A percentile compares a stretch with the other conserved stretches of the same genome.
These are phyloP conservation scores for Forficula auricularia DNA, from an alignment of 1,140 invertebrate genomes.

Conservation along the genomic window DNA sequence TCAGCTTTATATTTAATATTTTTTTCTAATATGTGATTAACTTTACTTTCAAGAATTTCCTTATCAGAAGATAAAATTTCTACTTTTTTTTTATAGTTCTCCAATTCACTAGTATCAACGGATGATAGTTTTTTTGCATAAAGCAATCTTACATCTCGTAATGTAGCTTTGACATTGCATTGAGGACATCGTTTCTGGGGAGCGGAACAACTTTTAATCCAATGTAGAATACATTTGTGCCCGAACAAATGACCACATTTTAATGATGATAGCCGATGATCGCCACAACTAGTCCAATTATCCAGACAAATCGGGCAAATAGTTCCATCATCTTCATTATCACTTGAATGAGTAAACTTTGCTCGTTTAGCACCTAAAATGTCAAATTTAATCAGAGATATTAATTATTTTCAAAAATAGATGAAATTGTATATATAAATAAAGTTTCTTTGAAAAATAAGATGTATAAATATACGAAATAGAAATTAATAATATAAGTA, in stretches of 20 bases:
- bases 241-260: conserved; percentile 87
- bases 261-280: conserved; percentile 61
- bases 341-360: conserved; percentile 4
- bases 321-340: conserved; percentile 36
- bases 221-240: conserved; percentile 59
- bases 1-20: conserved; percentile 14
- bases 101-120: conserved; percentile 45
- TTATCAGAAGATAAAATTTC: conserved; percentile 27
- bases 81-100: conserved; percentile 33
- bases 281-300: conserved; percentile 65
- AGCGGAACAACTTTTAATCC: conserved; percentile 37
- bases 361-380: too few relatives aligned
- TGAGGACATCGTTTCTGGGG: conserved; percentile 50
- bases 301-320: conserved; percentile 78
- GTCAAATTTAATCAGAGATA: too few relatives aligned
- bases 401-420: too few relatives aligned
- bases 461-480: too few relatives aligned
- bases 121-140: conserved; percentile 43
- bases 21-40: too few relatives aligned
- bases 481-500: too few relatives aligned
- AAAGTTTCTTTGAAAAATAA: too few relatives aligned
- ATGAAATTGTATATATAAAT: too few relatives aligned
- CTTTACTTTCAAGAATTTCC: conserved; percentile 23
- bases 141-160: conserved; percentile 56
- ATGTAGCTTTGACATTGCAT: conserved; percentile 60